phyloP scores from a whole-genome alignment of 2,797 vertebrate genomes.

The Typhlichthys subterraneus region DNA sequence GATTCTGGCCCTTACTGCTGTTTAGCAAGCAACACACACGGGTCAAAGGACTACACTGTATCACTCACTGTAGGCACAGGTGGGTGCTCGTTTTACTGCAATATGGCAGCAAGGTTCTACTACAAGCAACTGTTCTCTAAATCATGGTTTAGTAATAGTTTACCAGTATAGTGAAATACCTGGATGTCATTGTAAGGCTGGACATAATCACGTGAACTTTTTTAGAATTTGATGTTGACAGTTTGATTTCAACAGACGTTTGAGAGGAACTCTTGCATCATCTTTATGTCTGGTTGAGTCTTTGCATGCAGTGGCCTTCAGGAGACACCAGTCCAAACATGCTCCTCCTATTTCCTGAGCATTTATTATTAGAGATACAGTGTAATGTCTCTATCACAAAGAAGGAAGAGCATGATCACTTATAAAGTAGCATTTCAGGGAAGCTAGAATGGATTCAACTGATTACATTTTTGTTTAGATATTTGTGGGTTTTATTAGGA shows the following conservation, averaged over 20 bases:
- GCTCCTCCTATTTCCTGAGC: not conserved
- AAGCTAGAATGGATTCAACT: too few species aligned
- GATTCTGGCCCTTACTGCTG: slow-evolving; percentile 54
- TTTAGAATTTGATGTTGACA: too few species aligned
- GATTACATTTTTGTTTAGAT: too few species aligned
- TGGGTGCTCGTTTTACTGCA: slow-evolving; percentile 7
- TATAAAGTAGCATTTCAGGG: too few species aligned
- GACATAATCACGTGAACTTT: too few species aligned
- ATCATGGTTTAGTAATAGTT: too few species aligned
- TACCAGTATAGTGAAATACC: too few species aligned
- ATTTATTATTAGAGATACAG: not conserved
- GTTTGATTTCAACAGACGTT: not conserved
- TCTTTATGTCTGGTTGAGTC: not conserved
- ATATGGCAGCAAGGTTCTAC: too few species aligned
- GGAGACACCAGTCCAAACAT: not conserved
- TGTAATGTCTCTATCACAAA: not conserved
- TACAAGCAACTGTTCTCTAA: too few species aligned
- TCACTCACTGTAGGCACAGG: slow-evolving; percentile 20
- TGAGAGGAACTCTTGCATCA: not conserved
- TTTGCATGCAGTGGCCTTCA: slow-evolving; percentile 2
- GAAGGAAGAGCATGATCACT: too few species aligned
- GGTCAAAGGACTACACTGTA: slow-evolving; percentile 36
- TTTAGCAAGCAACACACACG: slow-evolving; percentile 57
- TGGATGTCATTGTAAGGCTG: too few species aligned
- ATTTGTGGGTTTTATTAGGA: too few species aligned